Evolutionary conservation across 2,888 invertebrate species (phyloP).

Genomic region (Dryobota labecula): DNA sequence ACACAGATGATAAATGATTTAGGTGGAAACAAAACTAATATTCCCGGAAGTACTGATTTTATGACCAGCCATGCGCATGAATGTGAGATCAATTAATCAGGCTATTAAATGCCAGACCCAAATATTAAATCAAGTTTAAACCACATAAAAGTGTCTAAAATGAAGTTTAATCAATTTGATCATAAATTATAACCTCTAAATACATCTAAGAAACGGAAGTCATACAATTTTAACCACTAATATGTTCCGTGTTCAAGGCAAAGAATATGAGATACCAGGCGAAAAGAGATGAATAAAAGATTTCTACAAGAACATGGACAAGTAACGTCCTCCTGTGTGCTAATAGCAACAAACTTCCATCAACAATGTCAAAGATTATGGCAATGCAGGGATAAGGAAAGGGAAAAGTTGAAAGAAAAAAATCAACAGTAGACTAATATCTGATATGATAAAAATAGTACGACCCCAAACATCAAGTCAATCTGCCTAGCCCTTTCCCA

Average conservation of each 20-base stretch:
- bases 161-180: constrained; percentile 21
- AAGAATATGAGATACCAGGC: neutral
- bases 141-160: constrained; percentile 44
- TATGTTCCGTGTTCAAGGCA: neutral
- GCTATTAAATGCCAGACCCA: neutral
- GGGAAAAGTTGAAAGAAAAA: neutral
- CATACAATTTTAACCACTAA: constrained; percentile 22
- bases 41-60: neutral
- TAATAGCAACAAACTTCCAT: neutral
- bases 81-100: constrained; percentile 1
- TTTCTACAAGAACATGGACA: neutral
- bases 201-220: constrained; percentile 11
- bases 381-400: neutral
- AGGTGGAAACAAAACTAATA: neutral
- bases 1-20: neutral
- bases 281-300: neutral
- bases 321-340: neutral
- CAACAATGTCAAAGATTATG: neutral
- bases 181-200: constrained; percentile 19
- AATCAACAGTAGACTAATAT: neutral
- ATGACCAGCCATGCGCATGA: neutral
- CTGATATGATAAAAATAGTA: neutral
- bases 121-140: constrained; percentile 12
- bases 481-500: no score
- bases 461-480: neutral